These are phyloP conservation scores for Progne subis DNA, from an alignment of 2,113 vertebrate species.

Conservation along the genomic window DNA sequence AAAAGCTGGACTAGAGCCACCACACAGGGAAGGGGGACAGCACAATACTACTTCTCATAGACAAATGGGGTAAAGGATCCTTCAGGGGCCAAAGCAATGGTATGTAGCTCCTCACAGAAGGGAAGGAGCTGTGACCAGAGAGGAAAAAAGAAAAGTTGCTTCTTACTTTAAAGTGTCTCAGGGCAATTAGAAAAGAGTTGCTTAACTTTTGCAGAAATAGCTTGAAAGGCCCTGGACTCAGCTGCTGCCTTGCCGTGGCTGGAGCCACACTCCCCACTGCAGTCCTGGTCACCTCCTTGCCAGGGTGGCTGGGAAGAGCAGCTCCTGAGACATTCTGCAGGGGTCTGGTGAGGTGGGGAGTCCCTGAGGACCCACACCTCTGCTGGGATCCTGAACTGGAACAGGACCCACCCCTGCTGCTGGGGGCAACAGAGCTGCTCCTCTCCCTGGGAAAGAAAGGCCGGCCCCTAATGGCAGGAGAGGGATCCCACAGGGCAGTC, in stretches of 20 bases:
- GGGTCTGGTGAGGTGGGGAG: accelerated
- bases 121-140: neutral
- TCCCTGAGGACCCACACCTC: neutral
- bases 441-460: constrained; percentile 22
- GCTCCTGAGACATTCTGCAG: accelerated
- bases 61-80: neutral
- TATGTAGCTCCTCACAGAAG: neutral
- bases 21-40: accelerated
- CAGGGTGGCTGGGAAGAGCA: neutral
- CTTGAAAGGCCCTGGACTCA: neutral
- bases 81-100: neutral
- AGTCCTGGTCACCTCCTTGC: neutral
- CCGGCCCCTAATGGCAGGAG: constrained; percentile 6
- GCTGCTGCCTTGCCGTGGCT: neutral
- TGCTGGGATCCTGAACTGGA: neutral
- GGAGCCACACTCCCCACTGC: accelerated
- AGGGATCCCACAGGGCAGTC: neutral
- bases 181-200: neutral
- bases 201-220: neutral
- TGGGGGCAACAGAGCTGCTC: neutral
- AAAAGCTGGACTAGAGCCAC: neutral
- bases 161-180: neutral
- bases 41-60: neutral
- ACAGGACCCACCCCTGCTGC: accelerated
- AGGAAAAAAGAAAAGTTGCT: neutral